Evolutionary conservation across 2,113 vertebrate genomes (phyloP).

Genomic region (Lynx canadensis): DNA sequence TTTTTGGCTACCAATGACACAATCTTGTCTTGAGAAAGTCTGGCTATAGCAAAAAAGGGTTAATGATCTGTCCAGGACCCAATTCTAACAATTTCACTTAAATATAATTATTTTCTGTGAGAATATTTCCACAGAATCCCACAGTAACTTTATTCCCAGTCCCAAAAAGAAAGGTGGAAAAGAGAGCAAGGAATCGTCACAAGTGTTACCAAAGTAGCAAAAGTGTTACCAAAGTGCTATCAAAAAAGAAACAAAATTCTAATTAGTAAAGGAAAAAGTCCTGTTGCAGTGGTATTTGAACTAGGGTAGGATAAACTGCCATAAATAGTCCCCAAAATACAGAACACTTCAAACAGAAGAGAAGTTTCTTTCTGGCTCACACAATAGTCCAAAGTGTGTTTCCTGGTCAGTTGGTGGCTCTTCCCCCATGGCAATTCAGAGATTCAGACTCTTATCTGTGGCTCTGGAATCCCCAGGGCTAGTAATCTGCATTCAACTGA

Average conservation of each 20-base stretch:
- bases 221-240: no score
- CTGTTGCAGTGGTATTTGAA: background rate
- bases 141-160: background rate
- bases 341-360: background rate
- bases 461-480: background rate
- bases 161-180: background rate
- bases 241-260: background rate
- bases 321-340: background rate
- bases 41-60: constrained; percentile 38
- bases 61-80: constrained; percentile 59
- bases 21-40: constrained; percentile 57
- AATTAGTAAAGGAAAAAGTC: background rate
- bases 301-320: background rate
- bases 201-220: background rate
- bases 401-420: background rate
- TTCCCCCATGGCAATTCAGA: background rate
- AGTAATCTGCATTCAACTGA: background rate
- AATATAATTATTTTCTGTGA: constrained; percentile 52
- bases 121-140: constrained; percentile 61
- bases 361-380: constrained; percentile 12
- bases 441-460: background rate
- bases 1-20: background rate
- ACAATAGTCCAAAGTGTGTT: background rate
- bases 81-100: constrained; percentile 63
- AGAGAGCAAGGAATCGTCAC: background rate